A percentile compares a stretch with the other conserved stretches of the same genome.
Conservation (phyloP, 2,888 invertebrate genomes). For the Meliscaeva auricollis region DNA sequence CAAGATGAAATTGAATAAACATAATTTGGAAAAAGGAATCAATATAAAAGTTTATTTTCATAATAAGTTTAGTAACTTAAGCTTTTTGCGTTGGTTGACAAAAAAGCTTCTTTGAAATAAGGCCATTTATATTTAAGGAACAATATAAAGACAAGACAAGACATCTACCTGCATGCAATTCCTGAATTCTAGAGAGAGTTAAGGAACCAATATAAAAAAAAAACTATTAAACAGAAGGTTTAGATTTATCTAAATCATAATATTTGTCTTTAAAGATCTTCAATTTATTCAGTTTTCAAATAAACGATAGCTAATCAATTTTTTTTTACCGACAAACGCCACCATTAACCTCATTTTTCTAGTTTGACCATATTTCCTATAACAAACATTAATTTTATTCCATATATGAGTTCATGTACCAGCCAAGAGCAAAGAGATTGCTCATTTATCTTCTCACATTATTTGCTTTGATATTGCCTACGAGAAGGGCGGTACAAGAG, state of each 20-base stretch:
- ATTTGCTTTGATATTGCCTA: constrained; percentile 12
- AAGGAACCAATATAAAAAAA: no score
- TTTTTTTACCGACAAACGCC: constrained; percentile 2
- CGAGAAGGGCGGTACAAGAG: constrained; percentile 4
- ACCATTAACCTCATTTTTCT: constrained; percentile 15
- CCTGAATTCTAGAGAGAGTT: no score
- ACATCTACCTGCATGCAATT: no score
- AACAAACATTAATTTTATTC: constrained; percentile 16
- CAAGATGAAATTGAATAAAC: background rate
- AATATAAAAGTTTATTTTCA: no score
- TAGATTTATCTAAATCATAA: no score
- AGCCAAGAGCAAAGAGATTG: background rate
- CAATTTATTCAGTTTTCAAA: background rate
- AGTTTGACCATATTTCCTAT: background rate
- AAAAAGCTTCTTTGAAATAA: no score
- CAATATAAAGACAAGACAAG: no score
- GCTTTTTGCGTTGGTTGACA: no score
- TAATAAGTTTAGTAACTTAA: no score
- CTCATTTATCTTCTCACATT: constrained; percentile 9
- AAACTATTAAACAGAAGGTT: no score
- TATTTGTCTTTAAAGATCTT: background rate
- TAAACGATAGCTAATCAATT: background rate
- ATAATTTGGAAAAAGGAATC: background rate
- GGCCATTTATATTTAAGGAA: no score
- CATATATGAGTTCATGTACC: constrained; percentile 9